phyloP scores from a whole-genome alignment of 2,888 invertebrate genomes.

The Drosophila monieri region DNA sequence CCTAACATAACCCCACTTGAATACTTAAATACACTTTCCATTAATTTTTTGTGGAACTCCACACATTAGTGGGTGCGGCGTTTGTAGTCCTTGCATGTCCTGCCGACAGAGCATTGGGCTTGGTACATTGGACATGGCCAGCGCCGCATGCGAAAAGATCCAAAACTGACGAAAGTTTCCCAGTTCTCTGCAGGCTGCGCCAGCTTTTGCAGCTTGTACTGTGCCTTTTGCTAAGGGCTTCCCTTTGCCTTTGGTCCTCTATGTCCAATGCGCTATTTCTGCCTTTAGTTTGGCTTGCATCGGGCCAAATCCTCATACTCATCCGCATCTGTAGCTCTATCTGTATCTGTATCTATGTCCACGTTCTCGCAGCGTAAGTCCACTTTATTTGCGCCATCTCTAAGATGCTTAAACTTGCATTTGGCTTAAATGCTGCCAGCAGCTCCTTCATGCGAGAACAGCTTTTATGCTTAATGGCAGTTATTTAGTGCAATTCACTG shows the following conservation, averaged over 20 bases:
- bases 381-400: constrained; percentile 71
- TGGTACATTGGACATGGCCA: constrained; percentile 16
- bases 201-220: constrained; percentile 21
- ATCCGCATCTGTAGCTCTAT: constrained; percentile 13
- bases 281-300: constrained; percentile 50
- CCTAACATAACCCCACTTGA: no score
- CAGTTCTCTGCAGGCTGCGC: constrained; percentile 42
- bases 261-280: constrained; percentile 39
- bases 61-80: constrained; percentile 65
- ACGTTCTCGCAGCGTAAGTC: constrained; percentile 57
- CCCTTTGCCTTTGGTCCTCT: constrained; percentile 24
- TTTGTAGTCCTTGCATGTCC: constrained; percentile 6
- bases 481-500: constrained; percentile 79
- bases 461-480: constrained; percentile 80
- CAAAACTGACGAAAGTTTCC: constrained; percentile 58
- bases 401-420: constrained; percentile 71
- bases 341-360: constrained; percentile 17
- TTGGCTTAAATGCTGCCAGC: constrained; percentile 73
- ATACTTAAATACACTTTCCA: not conserved
- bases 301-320: constrained; percentile 25
- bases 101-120: constrained; percentile 22
- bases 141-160: constrained; percentile 32
- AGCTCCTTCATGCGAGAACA: constrained; percentile 75
- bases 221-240: constrained; percentile 13
- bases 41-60: constrained; percentile 28